phyloP scores from a whole-genome alignment of 92 coral and sea anemone genomes.

The Epizoanthus scotinus region DNA sequence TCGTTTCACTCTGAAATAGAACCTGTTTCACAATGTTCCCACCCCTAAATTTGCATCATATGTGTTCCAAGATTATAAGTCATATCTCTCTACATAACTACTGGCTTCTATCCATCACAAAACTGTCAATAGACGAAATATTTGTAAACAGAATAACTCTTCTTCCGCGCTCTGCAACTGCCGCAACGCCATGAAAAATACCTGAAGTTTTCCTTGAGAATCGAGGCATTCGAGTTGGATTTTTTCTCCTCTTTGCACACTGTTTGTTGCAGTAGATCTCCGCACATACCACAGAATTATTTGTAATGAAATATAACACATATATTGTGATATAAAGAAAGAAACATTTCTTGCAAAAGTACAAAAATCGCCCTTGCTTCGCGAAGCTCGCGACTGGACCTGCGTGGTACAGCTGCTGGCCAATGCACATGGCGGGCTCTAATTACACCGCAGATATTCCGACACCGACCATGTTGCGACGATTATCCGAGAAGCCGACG shows the following conservation, averaged over 20 bases:
- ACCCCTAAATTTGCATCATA: background rate
- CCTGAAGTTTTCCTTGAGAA: constrained; percentile 82
- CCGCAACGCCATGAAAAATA: constrained; percentile 7
- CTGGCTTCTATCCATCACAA: no score
- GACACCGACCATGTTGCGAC: constrained; percentile 10
- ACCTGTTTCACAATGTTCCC: background rate
- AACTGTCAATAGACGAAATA: no score
- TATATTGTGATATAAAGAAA: background rate
- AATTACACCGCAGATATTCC: background rate
- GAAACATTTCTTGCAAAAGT: background rate
- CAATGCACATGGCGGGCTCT: constrained; percentile 27
- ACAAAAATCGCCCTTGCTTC: background rate
- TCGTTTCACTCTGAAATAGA: background rate
- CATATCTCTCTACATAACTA: background rate
- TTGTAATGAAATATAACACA: background rate
- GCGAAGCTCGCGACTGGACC: constrained; percentile 41
- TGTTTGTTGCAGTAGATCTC: constrained; percentile 1
- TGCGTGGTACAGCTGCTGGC: constrained; percentile 70
- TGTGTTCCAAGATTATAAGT: background rate
- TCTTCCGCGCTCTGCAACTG: background rate
- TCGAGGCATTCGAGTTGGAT: constrained; percentile 82
- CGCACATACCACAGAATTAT: constrained; percentile 30
- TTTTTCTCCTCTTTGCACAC: constrained; percentile 32
- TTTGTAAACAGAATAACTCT: no score
- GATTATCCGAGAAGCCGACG: constrained; percentile 1